Evolutionary conservation across 1,140 invertebrate species (phyloP), one percentile per base, ranked within the genome.

Genomic region (Araneus ventricosus): DNA sequence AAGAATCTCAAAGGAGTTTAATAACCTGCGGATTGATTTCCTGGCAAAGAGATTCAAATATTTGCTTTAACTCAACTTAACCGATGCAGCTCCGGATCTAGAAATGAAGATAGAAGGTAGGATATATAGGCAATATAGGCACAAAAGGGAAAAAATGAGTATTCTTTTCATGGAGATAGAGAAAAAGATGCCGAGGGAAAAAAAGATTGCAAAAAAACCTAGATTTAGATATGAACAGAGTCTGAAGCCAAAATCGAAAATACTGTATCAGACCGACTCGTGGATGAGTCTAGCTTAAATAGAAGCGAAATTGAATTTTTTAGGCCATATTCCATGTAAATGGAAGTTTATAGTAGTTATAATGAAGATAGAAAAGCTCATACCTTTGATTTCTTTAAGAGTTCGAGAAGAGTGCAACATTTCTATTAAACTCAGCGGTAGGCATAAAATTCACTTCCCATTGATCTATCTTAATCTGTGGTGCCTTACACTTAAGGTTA

Each of bases 11-110:
- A 80, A 37, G 79, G n/a, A n/a, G n/a, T n/a, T n/a, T n/a, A n/a
- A n/a, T n/a, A n/a, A n/a, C n/a, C n/a, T n/a, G n/a, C n/a, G 79
- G 79, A 80, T 80, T 80, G 79, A 80, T 80, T 80, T 80, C 79
- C 79, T 4, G 27, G 79, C 27, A 27, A 80, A 6, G 30, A 24
- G 79, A 17, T 39, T 80, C 79, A 80, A 80, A 80, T 80, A 80
- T 80, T 80, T 80, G 79, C 79, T 80, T 80, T 57, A 57, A 57
- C 52, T 57, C 52, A 10, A 41, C 20, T 30, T 80, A 10, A 41
- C 10, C 79, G 20, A n/a, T 80, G 14, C 37, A 10, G 27, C 27
- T n/a, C n/a, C 10, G 37, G 30, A 80, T 22, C 79, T 20, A 20
- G 17, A 39, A 39, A 80, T 80, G 79, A 80, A 37, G 79, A 80